Percentiles rank a stretch among this genome's conserved stretches.
phyloP scores from a whole-genome alignment of 2,888 invertebrate genomes.

The Agriotes lineatus region DNA sequence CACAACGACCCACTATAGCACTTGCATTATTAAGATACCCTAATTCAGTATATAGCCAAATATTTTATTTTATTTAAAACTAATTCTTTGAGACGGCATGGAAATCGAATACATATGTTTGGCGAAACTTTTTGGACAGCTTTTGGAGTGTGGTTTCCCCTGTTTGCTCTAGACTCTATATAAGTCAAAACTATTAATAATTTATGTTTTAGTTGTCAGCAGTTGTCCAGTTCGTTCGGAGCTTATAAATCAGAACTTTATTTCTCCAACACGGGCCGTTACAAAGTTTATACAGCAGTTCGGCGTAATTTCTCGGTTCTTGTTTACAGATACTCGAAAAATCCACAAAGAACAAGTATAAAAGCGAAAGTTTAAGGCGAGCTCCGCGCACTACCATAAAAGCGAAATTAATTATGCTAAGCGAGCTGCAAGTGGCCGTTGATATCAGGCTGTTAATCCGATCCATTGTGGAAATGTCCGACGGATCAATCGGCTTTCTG shows the following conservation, averaged over 20 bases:
- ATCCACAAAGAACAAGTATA: conserved; percentile 26
- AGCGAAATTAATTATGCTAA: conserved; percentile 24
- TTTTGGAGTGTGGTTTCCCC: too few species aligned
- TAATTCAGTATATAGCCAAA: too few species aligned
- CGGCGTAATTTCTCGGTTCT: conserved; percentile 10
- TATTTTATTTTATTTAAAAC: too few species aligned
- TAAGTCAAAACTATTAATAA: background rate
- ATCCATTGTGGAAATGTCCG: conserved; percentile 13
- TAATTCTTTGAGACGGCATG: too few species aligned
- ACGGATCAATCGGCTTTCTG: conserved; percentile 4
- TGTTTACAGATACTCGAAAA: conserved; percentile 15
- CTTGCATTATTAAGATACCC: too few species aligned
- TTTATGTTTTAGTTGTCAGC: background rate
- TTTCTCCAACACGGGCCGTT: conserved; percentile 2
- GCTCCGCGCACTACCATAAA: background rate
- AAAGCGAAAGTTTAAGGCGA: conserved; percentile 21
- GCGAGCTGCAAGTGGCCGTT: conserved; percentile 16
- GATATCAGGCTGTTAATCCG: conserved; percentile 19
- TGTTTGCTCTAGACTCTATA: too few species aligned
- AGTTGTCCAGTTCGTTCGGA: background rate
- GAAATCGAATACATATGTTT: too few species aligned
- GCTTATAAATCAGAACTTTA: conserved; percentile 12
- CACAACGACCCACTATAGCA: too few species aligned
- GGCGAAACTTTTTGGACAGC: too few species aligned
- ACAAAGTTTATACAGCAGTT: conserved; percentile 18